Evolutionary conservation across 2,888 invertebrate species (phyloP).

Genomic region (Ochropleura leucogaster): DNA sequence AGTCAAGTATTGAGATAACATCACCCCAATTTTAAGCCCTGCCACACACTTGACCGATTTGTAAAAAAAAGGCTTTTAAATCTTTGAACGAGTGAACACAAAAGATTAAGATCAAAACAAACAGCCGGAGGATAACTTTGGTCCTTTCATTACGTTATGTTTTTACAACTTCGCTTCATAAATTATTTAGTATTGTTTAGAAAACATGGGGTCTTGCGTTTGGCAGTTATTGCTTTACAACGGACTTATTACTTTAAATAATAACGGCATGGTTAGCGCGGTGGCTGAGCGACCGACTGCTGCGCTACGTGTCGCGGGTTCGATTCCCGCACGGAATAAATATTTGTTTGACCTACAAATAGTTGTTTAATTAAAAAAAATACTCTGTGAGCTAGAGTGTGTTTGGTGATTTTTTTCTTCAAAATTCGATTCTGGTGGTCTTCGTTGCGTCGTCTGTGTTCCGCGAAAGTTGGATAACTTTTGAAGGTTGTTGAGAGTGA

Average conservation of each 20-base stretch:
- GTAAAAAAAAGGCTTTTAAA: slow-evolving; percentile 13
- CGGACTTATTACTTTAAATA: slow-evolving; percentile 34
- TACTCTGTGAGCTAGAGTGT: slow-evolving; percentile 2
- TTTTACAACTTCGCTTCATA: slow-evolving; percentile 22
- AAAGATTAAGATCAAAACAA: slow-evolving; percentile 49
- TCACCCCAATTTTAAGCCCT: background rate
- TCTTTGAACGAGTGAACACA: slow-evolving; percentile 15
- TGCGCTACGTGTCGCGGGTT: too few species aligned
- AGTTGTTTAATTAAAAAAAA: too few species aligned
- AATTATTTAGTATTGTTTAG: slow-evolving; percentile 41
- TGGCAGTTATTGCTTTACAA: slow-evolving; percentile 41
- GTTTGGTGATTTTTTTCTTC: slow-evolving; percentile 3
- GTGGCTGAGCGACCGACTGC: too few species aligned
- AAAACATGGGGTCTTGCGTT: slow-evolving; percentile 19
- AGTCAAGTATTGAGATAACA: background rate
- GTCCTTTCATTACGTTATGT: slow-evolving; percentile 44
- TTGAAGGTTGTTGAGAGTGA: background rate
- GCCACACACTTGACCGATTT: slow-evolving; percentile 14
- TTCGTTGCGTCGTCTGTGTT: background rate
- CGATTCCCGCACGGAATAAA: too few species aligned
- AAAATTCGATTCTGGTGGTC: slow-evolving; percentile 19
- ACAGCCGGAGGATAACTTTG: slow-evolving; percentile 26
- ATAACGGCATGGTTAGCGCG: too few species aligned
- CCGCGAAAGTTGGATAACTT: background rate
- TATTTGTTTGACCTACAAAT: too few species aligned